phyloP scores from a whole-genome alignment of 2,888 invertebrate genomes.

The Nephrotoma guestfalica region DNA sequence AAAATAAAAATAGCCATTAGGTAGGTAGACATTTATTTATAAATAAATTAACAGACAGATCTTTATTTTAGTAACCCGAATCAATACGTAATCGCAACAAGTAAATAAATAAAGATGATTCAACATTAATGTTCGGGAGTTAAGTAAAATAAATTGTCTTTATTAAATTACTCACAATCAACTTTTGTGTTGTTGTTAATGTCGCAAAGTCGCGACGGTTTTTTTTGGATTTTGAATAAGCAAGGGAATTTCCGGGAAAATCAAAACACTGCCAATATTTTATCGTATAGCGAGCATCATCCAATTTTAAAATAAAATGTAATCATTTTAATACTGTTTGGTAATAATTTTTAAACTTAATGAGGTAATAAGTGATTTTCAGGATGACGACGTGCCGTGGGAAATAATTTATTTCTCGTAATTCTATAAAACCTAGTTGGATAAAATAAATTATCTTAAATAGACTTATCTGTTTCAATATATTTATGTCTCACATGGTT shows the following conservation, averaged over 20 bases:
- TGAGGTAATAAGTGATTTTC: not conserved
- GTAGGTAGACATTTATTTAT: not conserved
- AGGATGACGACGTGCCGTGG: not conserved
- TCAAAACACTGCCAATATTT: not conserved
- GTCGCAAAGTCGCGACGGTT: not conserved
- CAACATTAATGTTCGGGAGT: not conserved
- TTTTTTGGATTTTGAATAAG: not conserved
- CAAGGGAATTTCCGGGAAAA: not conserved
- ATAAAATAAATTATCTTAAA: no score
- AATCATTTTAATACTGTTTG: not conserved
- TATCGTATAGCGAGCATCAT: not conserved
- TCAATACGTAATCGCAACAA: no score
- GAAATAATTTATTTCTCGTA: not conserved
- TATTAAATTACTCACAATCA: not conserved
- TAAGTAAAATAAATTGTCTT: not conserved
- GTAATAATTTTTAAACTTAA: not conserved
- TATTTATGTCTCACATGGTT: no score
- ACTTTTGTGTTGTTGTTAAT: not conserved
- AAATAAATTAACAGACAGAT: no score
- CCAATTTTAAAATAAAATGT: not conserved
- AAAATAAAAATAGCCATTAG: not conserved
- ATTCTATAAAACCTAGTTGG: no score
- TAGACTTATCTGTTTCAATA: no score
- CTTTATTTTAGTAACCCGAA: no score
- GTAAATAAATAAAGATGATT: not conserved